phyloP scores from a whole-genome alignment of 2,888 invertebrate genomes.

The Caenorhabditis sulstoni region DNA sequence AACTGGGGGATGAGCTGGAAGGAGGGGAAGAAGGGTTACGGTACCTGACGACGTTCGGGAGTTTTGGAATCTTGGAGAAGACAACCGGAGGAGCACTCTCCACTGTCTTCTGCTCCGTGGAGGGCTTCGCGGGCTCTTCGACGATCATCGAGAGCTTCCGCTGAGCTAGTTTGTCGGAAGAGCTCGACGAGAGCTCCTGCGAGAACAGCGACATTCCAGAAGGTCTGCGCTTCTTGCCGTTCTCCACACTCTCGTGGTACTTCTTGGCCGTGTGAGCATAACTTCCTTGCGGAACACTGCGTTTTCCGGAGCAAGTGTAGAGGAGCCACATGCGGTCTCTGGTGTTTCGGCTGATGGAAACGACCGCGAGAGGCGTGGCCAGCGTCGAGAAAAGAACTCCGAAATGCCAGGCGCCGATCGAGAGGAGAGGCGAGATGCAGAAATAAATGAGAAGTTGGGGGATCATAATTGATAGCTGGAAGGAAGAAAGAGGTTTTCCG shows the following conservation, averaged over 20 bases:
- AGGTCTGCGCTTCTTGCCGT: constrained; percentile 8
- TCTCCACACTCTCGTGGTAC: constrained; percentile 43
- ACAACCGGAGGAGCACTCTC: not conserved
- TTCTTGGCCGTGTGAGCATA: constrained; percentile 57
- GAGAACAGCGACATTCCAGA: constrained; percentile 39
- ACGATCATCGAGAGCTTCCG: constrained; percentile 50
- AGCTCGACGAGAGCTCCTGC: constrained; percentile 23
- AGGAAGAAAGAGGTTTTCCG: constrained; percentile 4
- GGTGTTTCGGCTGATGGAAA: constrained; percentile 37
- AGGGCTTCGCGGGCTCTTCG: constrained; percentile 34
- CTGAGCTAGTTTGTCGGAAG: not conserved
- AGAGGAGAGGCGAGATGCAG: constrained; percentile 52
- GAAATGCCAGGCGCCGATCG: constrained; percentile 47
- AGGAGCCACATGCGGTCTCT: constrained; percentile 24
- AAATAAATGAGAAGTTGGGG: constrained; percentile 50
- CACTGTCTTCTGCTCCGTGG: too few relatives aligned
- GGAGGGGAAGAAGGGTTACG: not conserved
- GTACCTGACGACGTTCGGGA: constrained; percentile 32
- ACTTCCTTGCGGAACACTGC: constrained; percentile 38
- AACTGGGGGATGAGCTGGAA: not conserved
- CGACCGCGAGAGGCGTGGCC: constrained; percentile 54
- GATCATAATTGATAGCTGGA: constrained; percentile 37
- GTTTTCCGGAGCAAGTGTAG: constrained; percentile 34
- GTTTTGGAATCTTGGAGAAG: constrained; percentile 24
- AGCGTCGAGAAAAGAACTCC: constrained; percentile 46